Base-by-base conservation (phyloP, 2,113 vertebrate species). In the Capreolus pygargus region DNA sequence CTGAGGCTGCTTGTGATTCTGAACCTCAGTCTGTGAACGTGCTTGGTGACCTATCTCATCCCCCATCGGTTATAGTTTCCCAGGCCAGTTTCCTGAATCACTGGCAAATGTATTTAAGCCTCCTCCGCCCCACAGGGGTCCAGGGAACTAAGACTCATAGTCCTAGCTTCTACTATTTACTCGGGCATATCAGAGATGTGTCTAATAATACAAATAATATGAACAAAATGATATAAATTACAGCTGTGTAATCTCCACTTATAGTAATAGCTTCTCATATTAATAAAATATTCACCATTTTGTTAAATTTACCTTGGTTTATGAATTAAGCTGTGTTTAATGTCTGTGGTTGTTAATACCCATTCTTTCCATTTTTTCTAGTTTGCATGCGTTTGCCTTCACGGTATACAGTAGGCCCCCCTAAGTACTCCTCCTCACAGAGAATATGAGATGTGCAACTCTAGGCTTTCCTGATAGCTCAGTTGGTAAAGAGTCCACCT, bases 31-130 rank as follows among this genome's bases (percentile, higher is more conserved):
- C 55, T 4, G 0, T 7, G 4, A 55, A 2, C 1, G 23, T 19
- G 27, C n/a, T 13, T 15, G 58, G 50, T 2, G 7, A 2, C 17
- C 30, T 13, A 30, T 9, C 19, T 52, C 16, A 0, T 12, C 16
- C 21, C 9, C 2, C 19, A 8, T 11, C n/a, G 14, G 6, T 25
- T 15, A 28, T 7, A 17, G 17, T 5, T 6, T 28, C 28, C 54
- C 23, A 3, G 33, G 10, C 8, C 23, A 0, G 52, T 14, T 60
- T 2, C 23, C 9, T 25, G 30, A 45, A 60, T 21, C 9, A 0
- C 11, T 5, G 33, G 23, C 3, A 0, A 25, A 13, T 0, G 0
- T 33, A 11, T 23, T 19, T 4, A 6, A 11, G 7, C 86, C 13
- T 0, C 30, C 33, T 39, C 19, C 36, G 25, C 23, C 33, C 13